phyloP scores from a whole-genome alignment of 1,140 invertebrate genomes.

The Lordiphosa stackelbergi region DNA sequence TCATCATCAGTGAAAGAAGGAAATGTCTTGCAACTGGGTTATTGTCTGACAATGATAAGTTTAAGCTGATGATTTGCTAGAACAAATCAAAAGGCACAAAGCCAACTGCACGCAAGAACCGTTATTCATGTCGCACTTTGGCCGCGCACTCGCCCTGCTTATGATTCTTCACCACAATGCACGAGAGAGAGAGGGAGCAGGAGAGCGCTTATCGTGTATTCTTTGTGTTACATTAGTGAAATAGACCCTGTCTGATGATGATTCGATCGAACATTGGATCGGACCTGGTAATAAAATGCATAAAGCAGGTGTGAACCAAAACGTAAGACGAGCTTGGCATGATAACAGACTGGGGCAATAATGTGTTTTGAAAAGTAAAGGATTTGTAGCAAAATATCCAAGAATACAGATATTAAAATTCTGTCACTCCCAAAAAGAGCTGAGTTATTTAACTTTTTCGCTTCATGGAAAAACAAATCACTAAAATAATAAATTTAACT shows the following conservation, averaged over 20 bases:
- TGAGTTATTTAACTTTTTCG: no score
- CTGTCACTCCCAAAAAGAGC: no score
- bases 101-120: slow-evolving; percentile 15
- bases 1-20: slow-evolving; percentile 14
- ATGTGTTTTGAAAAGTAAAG: no score
- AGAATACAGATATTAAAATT: no score
- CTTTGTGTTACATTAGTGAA: background rate
- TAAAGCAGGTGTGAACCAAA: no score
- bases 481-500: no score
- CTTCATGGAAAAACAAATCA: no score
- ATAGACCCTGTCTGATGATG: no score
- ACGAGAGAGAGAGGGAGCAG: background rate
- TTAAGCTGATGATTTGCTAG: slow-evolving; percentile 9
- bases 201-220: slow-evolving; percentile 6
- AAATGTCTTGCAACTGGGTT: slow-evolving; percentile 1
- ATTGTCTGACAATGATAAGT: slow-evolving; percentile 14
- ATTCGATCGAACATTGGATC: no score
- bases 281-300: no score
- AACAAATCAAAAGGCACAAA: slow-evolving; percentile 9
- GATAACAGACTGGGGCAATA: no score
- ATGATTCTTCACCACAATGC: slow-evolving; percentile 6
- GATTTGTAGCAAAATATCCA: no score
- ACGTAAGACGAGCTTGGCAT: background rate
- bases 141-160: slow-evolving; percentile 4
- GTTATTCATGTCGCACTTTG: slow-evolving; percentile 61